phyloP scores from a whole-genome alignment of 2,113 vertebrate species.

The Triplophysa siluroides region DNA sequence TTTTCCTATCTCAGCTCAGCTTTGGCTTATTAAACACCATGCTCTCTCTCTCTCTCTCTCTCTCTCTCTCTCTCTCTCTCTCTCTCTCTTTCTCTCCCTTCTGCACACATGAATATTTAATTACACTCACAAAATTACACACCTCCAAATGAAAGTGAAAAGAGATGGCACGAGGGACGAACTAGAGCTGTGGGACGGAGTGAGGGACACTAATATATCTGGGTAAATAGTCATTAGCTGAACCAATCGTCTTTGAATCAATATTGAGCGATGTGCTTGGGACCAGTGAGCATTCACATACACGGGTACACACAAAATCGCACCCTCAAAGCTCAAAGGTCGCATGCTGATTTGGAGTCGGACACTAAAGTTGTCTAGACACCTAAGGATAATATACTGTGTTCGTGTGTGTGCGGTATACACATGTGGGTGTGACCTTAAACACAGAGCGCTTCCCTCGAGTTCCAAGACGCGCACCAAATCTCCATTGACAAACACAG shows the following conservation, averaged over 20 bases:
- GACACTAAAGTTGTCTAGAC: not conserved
- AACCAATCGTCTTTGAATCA: constrained; percentile 72
- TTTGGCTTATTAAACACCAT: constrained; percentile 8
- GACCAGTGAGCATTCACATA: constrained; percentile 24
- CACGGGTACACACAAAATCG: constrained; percentile 3
- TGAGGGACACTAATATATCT: constrained; percentile 66
- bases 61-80: constrained; percentile 10
- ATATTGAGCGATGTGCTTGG: constrained; percentile 54
- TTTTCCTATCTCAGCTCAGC: not conserved
- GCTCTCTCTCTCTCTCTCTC: constrained; percentile 8
- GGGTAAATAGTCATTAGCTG: constrained; percentile 80
- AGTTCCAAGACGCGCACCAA: not conserved
- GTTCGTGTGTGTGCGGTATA: not conserved
- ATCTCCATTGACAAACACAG: constrained; percentile 50
- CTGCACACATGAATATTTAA: constrained; percentile 72
- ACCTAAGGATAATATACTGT: constrained; percentile 28
- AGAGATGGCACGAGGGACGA: not conserved
- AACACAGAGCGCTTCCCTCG: no score
- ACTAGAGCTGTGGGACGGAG: not conserved
- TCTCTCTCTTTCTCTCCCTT: constrained; percentile 27
- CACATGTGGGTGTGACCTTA: not conserved
- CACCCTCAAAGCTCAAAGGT: constrained; percentile 24
- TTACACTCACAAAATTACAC: constrained; percentile 62
- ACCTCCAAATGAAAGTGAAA: constrained; percentile 64
- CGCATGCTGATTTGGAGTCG: constrained; percentile 7